Conservation (phyloP, 2,888 invertebrate genomes). For the Resseliella maxima region DNA sequence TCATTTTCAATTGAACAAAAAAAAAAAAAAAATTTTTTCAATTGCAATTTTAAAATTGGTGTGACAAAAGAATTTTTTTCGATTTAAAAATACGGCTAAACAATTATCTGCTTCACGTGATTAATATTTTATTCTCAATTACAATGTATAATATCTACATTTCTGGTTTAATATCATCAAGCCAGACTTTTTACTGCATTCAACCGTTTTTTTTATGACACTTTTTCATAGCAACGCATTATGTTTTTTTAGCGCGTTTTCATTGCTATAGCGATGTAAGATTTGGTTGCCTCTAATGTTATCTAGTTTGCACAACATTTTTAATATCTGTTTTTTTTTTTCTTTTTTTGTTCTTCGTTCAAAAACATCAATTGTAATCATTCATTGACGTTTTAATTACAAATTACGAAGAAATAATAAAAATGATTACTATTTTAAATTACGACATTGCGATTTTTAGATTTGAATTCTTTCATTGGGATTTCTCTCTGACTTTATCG, state of each 20-base stretch:
- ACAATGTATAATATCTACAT: no score
- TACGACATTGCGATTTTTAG: not conserved
- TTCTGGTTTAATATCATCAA: not conserved
- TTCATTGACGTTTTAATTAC: constrained; percentile 38
- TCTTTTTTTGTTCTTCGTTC: not conserved
- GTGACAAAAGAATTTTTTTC: no score
- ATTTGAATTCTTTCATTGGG: not conserved
- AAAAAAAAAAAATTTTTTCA: no score
- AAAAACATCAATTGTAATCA: not conserved
- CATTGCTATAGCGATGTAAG: not conserved
- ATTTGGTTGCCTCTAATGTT: not conserved
- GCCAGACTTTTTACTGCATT: not conserved
- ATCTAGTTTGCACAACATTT: constrained; percentile 8
- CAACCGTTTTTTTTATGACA: not conserved
- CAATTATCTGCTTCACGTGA: no score
- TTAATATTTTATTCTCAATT: no score
- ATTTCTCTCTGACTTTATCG: not conserved
- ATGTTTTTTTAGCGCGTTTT: not conserved
- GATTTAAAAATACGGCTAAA: no score
- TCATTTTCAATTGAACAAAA: no score
- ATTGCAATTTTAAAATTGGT: no score
- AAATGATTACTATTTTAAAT: constrained; percentile 9
- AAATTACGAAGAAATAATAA: not conserved
- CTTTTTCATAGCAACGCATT: not conserved
- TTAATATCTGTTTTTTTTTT: not conserved